Base-by-base conservation (phyloP, 2,888 invertebrate species). In the Entomobrya proxima region DNA sequence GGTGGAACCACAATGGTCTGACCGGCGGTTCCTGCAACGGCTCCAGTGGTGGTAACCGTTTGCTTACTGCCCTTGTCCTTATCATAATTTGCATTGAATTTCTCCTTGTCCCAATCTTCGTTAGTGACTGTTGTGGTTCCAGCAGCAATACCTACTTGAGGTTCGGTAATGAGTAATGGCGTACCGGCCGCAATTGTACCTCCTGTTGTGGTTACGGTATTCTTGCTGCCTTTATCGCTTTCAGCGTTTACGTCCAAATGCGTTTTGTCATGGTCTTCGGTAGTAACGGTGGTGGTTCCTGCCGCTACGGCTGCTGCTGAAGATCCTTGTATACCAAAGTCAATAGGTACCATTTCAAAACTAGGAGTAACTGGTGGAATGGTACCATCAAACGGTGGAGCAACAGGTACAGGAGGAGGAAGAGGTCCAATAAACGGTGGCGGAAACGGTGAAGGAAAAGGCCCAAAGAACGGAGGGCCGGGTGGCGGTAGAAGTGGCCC, bases 151-250 rank as follows among this genome's bases (percentile, higher is more conserved):
- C 55, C 72, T 9, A 21, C 11, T 15, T 35, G 79, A 27, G 24
- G 35, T 30, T 13, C n/a, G 0, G 35, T 11, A 15, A 72, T 27
- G 9, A 72, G 11, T 44, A 21, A 4, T 6, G 35, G 77, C 6
- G 11, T 35, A 5, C 32, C 52, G 1, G 61, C 27, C 2, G 50
- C 32, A 50, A 52, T 32, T 47, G 21, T 18, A 1, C 76, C 76
- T 2, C 27, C 11, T 27, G 52, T 35, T 1, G 55, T 76, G 6
- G 76, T 76, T n/a, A 35, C 32, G 3, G 6, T 52, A 13, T 52
- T 76, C 2, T 55, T 76, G 13, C n/a, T 76, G 35, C 50, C 50
- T 15, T 52, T 55, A 30, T 76, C 55, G 30, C 55, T 76, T 18
- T 55, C 30, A 9, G n/a, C 13, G 50, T 32, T 21, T 2, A 55